Evolutionary conservation across 2,888 invertebrate genomes (phyloP).

Genomic region (Lydus trimaculatus): DNA sequence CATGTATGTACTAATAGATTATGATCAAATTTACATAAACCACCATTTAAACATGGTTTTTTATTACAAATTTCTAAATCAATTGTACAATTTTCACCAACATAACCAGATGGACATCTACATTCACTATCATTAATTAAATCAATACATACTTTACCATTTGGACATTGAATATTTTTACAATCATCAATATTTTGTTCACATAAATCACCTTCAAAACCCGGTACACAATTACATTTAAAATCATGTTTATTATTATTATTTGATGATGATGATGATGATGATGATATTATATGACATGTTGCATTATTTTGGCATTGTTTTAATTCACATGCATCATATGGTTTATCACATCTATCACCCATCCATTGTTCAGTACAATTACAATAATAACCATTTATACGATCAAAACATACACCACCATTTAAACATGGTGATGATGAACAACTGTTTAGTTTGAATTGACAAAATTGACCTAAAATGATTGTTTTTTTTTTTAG

Average conservation of each 20-base stretch:
- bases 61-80: constrained; percentile 68
- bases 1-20: constrained; percentile 73
- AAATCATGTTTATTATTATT: constrained; percentile 62
- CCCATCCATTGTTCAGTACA: constrained; percentile 68
- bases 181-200: constrained; percentile 74
- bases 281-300: no score
- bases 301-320: constrained; percentile 72
- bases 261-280: constrained; percentile 59
- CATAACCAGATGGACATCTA: constrained; percentile 67
- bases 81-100: constrained; percentile 67
- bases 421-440: constrained; percentile 65
- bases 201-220: constrained; percentile 71
- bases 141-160: constrained; percentile 65
- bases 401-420: constrained; percentile 63
- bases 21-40: constrained; percentile 61
- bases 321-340: constrained; percentile 65
- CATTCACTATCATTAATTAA: constrained; percentile 67
- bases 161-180: constrained; percentile 62
- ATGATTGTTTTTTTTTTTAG: background rate
- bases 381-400: constrained; percentile 65
- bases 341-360: constrained; percentile 64
- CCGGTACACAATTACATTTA: constrained; percentile 70
- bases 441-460: constrained; percentile 62
- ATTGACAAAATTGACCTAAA: constrained; percentile 65
- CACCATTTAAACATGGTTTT: constrained; percentile 76